Conservation (phyloP, 2,113 vertebrate species). For the Triplophysa tibetana region DNA sequence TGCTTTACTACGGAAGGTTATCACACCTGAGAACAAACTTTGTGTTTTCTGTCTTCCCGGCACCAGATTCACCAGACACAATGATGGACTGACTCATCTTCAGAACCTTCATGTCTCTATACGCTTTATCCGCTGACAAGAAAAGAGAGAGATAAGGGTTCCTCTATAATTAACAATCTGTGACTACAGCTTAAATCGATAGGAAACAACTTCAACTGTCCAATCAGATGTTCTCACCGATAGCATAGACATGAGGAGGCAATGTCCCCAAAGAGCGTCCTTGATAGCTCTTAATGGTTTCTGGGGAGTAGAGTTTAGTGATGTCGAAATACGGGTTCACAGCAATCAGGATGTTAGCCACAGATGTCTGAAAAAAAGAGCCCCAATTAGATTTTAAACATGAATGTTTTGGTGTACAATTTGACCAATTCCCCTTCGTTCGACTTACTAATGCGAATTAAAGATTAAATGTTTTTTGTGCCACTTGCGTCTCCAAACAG, state of each 20-base stretch:
- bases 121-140: constrained; percentile 91
- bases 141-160: neutral
- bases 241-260: constrained; percentile 94
- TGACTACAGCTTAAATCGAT: neutral
- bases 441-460: neutral
- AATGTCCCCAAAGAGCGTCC: constrained; percentile 92
- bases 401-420: neutral
- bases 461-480: neutral
- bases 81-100: constrained; percentile 99
- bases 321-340: constrained; percentile 98
- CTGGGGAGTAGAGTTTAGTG: constrained; percentile 88
- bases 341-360: constrained; percentile 98
- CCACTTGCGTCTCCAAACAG: too few relatives aligned
- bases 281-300: constrained; percentile 87
- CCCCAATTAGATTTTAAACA: neutral
- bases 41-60: constrained; percentile 99
- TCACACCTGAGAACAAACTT: constrained; percentile 97
- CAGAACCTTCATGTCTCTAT: constrained; percentile 96
- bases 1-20: neutral
- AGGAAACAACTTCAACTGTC: neutral
- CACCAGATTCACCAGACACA: constrained; percentile 97
- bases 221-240: constrained; percentile 75
- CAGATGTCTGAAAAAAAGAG: constrained; percentile 83
- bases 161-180: neutral
- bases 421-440: neutral